Percentiles rank a stretch among this genome's conserved stretches.
Conservation (phyloP, 2,797 vertebrate species). For the Ciconia nigra region DNA sequence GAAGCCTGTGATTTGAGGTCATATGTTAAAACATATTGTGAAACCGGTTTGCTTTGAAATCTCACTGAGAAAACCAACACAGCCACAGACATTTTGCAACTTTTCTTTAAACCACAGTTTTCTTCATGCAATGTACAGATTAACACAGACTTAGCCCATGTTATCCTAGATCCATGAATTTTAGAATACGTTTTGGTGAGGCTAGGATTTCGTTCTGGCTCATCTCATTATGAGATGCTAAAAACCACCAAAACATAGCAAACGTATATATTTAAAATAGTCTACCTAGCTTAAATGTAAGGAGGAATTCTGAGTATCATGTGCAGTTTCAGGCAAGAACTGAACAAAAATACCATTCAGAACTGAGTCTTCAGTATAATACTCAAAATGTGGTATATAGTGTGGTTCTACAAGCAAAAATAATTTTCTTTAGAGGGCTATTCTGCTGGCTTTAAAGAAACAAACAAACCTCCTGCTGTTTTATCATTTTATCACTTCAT, state of each 20-base stretch:
- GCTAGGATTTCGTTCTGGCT: background rate
- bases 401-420: background rate
- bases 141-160: background rate
- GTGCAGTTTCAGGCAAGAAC: background rate
- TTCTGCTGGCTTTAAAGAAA: background rate
- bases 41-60: background rate
- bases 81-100: background rate
- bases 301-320: background rate
- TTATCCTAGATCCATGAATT: background rate
- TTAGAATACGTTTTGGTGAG: background rate
- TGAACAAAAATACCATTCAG: background rate
- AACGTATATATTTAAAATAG: background rate
- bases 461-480: background rate
- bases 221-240: background rate
- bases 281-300: background rate
- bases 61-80: background rate
- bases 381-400: background rate
- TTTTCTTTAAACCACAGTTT: background rate
- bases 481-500: background rate
- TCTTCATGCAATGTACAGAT: background rate
- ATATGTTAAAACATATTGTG: background rate
- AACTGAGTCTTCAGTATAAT: background rate
- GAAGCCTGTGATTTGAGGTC: background rate
- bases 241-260: background rate
- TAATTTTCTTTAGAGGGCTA: background rate